Evolutionary conservation across 2,113 vertebrate genomes (phyloP).

Genomic region (Cebus imitator): DNA sequence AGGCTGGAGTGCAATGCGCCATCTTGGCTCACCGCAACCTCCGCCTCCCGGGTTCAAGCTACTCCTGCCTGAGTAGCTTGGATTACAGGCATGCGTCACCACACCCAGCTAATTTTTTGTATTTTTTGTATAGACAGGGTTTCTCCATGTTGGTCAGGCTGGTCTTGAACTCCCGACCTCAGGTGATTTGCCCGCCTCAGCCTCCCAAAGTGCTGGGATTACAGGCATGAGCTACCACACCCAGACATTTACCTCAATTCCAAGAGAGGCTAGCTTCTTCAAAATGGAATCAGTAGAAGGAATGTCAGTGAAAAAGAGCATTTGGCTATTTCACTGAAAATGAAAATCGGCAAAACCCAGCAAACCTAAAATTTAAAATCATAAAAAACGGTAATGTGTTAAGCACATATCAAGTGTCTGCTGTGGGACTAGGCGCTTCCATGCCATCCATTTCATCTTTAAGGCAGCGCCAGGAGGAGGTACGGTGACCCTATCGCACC

Average conservation of each 20-base stretch:
- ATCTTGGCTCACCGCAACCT: too few species aligned
- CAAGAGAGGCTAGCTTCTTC: constrained; percentile 30
- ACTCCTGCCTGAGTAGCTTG: too few species aligned
- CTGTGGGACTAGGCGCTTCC: rapidly evolving
- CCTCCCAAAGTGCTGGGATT: too few species aligned
- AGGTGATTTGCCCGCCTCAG: too few species aligned
- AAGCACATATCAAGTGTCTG: not conserved
- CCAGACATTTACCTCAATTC: not conserved
- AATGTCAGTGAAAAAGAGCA: not conserved
- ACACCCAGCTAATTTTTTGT: too few species aligned
- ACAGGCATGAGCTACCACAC: too few species aligned
- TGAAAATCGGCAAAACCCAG: not conserved
- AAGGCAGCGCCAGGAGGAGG: rapidly evolving
- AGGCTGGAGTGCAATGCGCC: too few species aligned
- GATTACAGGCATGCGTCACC: too few species aligned
- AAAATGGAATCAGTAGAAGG: constrained; percentile 8
- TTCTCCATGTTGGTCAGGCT: too few species aligned
- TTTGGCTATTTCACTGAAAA: not conserved
- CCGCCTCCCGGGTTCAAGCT: too few species aligned
- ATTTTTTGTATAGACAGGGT: too few species aligned
- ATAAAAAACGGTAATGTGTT: rapidly evolving
- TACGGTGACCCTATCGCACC: rapidly evolving
- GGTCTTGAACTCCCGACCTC: too few species aligned
- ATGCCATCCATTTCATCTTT: rapidly evolving
- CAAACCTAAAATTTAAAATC: not conserved